phyloP scores from a whole-genome alignment of 2,888 invertebrate genomes.

The Helicoverpa assulta region DNA sequence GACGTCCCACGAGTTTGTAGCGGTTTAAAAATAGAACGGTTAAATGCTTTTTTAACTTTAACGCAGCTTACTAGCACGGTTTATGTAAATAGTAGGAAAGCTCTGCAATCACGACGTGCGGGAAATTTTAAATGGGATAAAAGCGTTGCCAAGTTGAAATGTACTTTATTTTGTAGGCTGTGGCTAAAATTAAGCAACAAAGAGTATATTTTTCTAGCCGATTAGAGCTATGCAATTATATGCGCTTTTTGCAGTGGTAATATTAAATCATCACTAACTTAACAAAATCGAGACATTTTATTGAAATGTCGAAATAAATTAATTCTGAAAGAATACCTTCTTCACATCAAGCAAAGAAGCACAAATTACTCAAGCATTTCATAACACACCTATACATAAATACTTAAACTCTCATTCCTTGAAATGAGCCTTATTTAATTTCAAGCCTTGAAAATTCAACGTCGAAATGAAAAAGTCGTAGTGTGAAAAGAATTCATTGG shows the following conservation, averaged over 20 bases:
- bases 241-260: no score
- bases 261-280: no score
- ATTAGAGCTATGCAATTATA: no score
- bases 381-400: neutral
- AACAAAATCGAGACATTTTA: no score
- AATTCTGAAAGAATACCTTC: no score
- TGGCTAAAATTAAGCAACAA: neutral
- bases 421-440: conserved; percentile 40
- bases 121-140: neutral
- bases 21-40: conserved; percentile 4
- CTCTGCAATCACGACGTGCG: neutral
- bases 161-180: neutral
- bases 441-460: conserved; percentile 34
- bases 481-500: conserved; percentile 52
- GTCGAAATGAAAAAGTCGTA: conserved; percentile 42
- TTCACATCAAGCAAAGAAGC: no score
- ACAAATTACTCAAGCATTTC: neutral
- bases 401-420: conserved; percentile 3
- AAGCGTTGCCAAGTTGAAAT: neutral
- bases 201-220: neutral
- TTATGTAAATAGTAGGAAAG: neutral
- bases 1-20: conserved; percentile 12
- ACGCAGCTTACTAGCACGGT: neutral
- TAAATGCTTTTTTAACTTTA: conserved; percentile 11
- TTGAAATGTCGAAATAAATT: no score